Base-by-base conservation (phyloP, 2,888 invertebrate species). In the Cacoxenus indagator region DNA sequence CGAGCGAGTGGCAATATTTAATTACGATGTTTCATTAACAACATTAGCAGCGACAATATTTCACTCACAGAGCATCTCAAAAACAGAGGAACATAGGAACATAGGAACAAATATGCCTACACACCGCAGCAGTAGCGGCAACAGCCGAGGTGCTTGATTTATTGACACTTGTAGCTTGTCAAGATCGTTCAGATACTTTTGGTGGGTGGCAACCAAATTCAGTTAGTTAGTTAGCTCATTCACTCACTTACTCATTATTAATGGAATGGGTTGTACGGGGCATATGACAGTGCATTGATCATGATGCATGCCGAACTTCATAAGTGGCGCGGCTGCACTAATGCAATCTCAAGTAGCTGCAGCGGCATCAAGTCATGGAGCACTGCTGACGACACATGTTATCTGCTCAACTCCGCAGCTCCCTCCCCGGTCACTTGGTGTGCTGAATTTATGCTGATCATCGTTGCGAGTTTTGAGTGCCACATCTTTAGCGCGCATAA, bases 1-100 rank as follows among this genome's bases (percentile, higher is more conserved):
- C 6, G 61, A 22, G 43, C 24, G 43, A 45, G 45, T 62, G 45
- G 43, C 45, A 74, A 82, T 83, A 78, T 76, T 81, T 85, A 84
- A 85, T 84, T 85, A 78, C 82, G 78, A 76, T 85, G 82, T 85
- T 83, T 83, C 84, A 85, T 85, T 85, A 85, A 85, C 86, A 85
- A 76, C 86, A 84, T 84, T 84, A 85, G 82, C 81, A 75, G 81
- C 77, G 74, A 75, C 81, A 76, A 82, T 85, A 84, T 81, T 80
- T 85, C 82, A 85, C 76, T 76, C 75, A 75, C 64, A 68, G 68
- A 51, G 62, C 43, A 59, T n/a, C n/a, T n/a, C n/a, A n/a, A n/a
- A n/a, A n/a, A n/a, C n/a, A n/a, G n/a, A n/a, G 43, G 37, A 37
- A 31, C 8, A 37, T 9, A 37, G 8, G n/a, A 24, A 55, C 55